Percentiles rank a stretch among this genome's conserved stretches.
phyloP scores from a whole-genome alignment of 2,888 invertebrate species.

The Hypselothyrea guttata region DNA sequence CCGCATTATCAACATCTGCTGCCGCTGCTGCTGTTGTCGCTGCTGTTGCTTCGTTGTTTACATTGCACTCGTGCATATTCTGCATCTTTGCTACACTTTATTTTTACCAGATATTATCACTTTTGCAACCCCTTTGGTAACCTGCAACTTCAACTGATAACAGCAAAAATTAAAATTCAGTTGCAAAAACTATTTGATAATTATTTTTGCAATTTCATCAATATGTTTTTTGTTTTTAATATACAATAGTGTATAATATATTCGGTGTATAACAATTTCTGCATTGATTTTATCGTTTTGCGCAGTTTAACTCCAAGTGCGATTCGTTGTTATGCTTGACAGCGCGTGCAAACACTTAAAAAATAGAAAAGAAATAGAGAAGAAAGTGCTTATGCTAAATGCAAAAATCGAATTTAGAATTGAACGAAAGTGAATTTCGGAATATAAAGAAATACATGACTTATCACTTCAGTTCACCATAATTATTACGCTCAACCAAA shows the following conservation, averaged over 20 bases:
- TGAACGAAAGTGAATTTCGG: slow-evolving; percentile 30
- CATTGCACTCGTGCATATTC: slow-evolving; percentile 27
- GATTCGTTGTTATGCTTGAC: slow-evolving; percentile 64
- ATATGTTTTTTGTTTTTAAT: not conserved
- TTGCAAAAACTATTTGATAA: not conserved
- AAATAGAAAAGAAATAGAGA: slow-evolving; percentile 22
- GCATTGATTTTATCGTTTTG: slow-evolving; percentile 16
- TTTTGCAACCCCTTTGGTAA: not conserved
- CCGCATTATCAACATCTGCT: not conserved
- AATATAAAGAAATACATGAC: slow-evolving; percentile 3
- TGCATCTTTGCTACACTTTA: slow-evolving; percentile 14
- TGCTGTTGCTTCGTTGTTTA: slow-evolving; percentile 21
- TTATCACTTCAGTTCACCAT: not conserved
- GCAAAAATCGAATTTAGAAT: slow-evolving; percentile 15
- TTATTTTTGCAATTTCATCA: not conserved
- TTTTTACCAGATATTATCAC: slow-evolving; percentile 6
- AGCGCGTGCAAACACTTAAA: slow-evolving; percentile 49
- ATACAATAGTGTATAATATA: slow-evolving; percentile 9
- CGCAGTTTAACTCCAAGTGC: slow-evolving; percentile 51
- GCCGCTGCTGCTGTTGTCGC: slow-evolving; percentile 6
- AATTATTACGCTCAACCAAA: too few species aligned
- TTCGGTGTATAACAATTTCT: slow-evolving; percentile 5
- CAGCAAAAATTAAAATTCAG: not conserved
- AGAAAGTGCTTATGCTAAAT: too few species aligned
- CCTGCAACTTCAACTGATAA: not conserved